These are phyloP conservation scores for Tryphoninae sp. DNA, from an alignment of 2,888 invertebrate genomes.

Conservation along the genomic window DNA sequence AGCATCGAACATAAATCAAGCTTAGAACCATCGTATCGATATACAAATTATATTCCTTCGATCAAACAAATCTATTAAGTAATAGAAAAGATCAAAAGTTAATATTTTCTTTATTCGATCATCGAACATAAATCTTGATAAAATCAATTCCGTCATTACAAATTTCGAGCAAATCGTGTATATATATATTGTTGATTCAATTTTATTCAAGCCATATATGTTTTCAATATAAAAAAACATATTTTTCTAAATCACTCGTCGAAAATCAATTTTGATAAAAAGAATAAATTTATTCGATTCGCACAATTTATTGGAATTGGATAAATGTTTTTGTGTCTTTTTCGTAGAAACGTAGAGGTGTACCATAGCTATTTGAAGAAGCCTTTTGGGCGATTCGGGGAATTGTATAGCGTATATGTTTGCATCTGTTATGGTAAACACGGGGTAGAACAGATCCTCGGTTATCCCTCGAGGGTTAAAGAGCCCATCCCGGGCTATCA, in stretches of 20 bases:
- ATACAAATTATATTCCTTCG: not conserved
- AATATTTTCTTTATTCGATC: no score
- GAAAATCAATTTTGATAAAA: not conserved
- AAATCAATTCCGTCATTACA: no score
- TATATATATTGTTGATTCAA: no score
- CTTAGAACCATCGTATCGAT: not conserved
- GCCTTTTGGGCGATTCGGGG: conserved; percentile 4
- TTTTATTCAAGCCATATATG: no score
- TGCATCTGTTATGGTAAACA: conserved; percentile 36
- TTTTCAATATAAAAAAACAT: no score
- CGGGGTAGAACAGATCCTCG: conserved; percentile 37
- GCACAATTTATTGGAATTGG: not conserved
- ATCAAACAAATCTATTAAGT: not conserved
- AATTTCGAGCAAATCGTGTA: no score
- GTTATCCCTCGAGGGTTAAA: conserved; percentile 53
- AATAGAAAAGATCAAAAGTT: no score
- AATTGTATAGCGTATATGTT: conserved; percentile 16
- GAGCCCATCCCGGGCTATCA: conserved; percentile 33
- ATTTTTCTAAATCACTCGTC: not conserved
- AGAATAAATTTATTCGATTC: not conserved
- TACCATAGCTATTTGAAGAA: conserved; percentile 5
- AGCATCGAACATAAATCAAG: not conserved
- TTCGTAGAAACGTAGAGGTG: not conserved
- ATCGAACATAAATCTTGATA: no score
- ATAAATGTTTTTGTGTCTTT: not conserved